phyloP scores from a whole-genome alignment of 2,888 invertebrate genomes.

The Terebella lapidaria region DNA sequence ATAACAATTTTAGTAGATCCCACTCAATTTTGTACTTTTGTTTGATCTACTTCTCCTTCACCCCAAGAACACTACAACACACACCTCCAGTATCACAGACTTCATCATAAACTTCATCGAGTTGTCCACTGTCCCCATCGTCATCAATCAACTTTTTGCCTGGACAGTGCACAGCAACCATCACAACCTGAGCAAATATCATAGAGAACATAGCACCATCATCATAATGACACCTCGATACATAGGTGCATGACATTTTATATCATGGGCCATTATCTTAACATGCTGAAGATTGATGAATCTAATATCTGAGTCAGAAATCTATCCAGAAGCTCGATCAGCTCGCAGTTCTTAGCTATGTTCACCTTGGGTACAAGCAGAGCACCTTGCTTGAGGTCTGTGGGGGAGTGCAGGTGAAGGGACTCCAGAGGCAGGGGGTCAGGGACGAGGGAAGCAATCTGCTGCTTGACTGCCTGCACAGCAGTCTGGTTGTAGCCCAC shows the following conservation, averaged over 20 bases:
- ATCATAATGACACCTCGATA: no score
- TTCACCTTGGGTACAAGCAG: slow-evolving; percentile 23
- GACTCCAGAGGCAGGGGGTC: slow-evolving; percentile 18
- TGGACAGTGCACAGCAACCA: slow-evolving; percentile 22
- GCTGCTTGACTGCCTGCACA: slow-evolving; percentile 14
- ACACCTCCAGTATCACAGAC: slow-evolving; percentile 19
- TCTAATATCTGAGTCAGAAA: not conserved
- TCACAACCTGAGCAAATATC: slow-evolving; percentile 3
- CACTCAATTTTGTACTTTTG: not conserved
- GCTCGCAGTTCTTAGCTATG: no score
- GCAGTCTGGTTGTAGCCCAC: slow-evolving; percentile 13
- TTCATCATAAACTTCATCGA: slow-evolving; percentile 23
- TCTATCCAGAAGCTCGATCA: no score
- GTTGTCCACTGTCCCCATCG: slow-evolving; percentile 19
- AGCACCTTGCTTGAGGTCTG: slow-evolving; percentile 22
- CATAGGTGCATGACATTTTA: no score
- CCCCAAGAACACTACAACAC: not conserved
- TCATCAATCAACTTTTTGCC: slow-evolving; percentile 22
- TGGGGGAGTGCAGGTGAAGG: slow-evolving; percentile 14
- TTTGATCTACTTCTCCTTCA: no score
- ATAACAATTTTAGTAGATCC: not conserved
- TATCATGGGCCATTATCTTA: no score
- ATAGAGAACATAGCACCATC: no score
- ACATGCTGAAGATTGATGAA: not conserved
- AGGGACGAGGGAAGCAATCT: slow-evolving; percentile 9